These are phyloP conservation scores for Platalea minor DNA, from an alignment of 2,797 vertebrate genomes.

Conservation along the genomic window DNA sequence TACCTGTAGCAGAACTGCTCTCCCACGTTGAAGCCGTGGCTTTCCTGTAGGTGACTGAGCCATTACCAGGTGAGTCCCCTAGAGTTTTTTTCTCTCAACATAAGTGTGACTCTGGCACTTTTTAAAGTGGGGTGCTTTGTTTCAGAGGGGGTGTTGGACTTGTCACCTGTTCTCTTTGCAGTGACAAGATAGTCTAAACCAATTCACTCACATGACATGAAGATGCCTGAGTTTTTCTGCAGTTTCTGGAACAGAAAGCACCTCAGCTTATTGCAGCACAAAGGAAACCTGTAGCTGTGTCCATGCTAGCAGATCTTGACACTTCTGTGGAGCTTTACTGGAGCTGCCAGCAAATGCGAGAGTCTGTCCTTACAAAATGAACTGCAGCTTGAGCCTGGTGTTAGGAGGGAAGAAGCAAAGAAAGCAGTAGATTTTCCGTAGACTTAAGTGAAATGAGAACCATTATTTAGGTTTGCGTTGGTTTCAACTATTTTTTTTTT, in stretches of 20 bases:
- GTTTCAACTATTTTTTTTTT: neutral
- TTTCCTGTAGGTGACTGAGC: neutral
- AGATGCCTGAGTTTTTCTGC: neutral
- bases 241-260: neutral
- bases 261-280: neutral
- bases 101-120: neutral
- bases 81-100: neutral
- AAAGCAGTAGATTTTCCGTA: neutral
- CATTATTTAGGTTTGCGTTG: neutral
- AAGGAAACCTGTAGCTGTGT: neutral
- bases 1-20: neutral
- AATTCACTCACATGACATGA: neutral
- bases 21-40: accelerated
- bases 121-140: neutral
- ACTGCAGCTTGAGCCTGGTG: neutral
- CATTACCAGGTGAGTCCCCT: neutral
- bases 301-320: neutral
- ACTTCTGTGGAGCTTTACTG: neutral
- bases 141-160: neutral
- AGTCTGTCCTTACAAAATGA: neutral
- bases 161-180: neutral
- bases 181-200: neutral
- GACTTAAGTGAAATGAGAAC: neutral
- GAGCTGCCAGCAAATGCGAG: neutral
- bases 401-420: neutral